Base-by-base conservation (phyloP, 2,797 vertebrate species). In the Sebastes cheni region DNA sequence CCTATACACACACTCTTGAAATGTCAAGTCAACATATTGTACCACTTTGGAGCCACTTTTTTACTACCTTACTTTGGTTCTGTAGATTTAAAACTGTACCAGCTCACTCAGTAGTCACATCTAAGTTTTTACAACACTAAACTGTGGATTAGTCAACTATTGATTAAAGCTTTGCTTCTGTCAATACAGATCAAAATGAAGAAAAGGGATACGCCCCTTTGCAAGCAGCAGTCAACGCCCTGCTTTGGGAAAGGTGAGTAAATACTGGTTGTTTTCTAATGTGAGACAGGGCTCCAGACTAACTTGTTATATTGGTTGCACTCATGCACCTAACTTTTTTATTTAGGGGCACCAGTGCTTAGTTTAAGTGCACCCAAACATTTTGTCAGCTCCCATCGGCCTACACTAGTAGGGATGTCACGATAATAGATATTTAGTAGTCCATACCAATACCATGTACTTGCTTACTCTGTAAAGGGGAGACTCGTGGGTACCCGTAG, bases 181-280 rank as follows among this genome's bases (percentile, higher is more conserved):
- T 10, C 34, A 56, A 50, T 18, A 72, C 20, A 75, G 79, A 72
- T 70, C 72, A 95, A 78, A 30, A 95, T 95, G 94, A 93, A 30
- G 69, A 91, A 6, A 73, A 74, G 30, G n/a, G 86, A 85, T 2
- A 84, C 50, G 0, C 90, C 90, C 10, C 79, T 95, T 4, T 58
- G 1, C 52, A 96, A 96, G 89, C 95, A 96, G 82, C 86, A 92
- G 76, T 94, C 95, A 0, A 87, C 83, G 1, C 94, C 93, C 69
- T 79, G 60, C 84, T 39, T 92, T 2, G 88, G 90, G 18, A 95
- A 72, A 83, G 94, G 95, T 96, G 75, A 93, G 93, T 86, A 23
- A 54, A 71, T 11, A 18, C 2, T 4, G 42, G 16, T 46, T 8
- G 16, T 18, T 46, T 46, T 42, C 39, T 42, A 42, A 46, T 46